phyloP scores from a whole-genome alignment of 2,888 invertebrate species.

The Pachycephus smyrnensis region DNA sequence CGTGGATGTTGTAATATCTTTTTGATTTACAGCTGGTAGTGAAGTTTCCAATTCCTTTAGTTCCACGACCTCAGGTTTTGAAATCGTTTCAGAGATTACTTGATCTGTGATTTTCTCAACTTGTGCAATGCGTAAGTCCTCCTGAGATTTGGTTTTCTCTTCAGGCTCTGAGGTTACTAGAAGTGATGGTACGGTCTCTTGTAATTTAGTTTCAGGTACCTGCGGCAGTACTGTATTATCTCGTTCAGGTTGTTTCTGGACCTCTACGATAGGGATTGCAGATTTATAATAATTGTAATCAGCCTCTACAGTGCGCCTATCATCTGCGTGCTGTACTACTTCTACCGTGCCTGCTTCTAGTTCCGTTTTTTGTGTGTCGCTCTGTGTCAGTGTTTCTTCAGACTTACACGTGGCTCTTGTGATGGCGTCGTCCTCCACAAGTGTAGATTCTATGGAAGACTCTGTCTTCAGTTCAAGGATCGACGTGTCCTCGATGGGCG shows the following conservation, averaged over 20 bases:
- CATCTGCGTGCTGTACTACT: constrained; percentile 60
- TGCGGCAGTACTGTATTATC: constrained; percentile 4
- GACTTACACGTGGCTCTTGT: constrained; percentile 61
- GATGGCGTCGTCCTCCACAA: constrained; percentile 47
- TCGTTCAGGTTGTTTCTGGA: constrained; percentile 35
- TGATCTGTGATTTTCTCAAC: neutral
- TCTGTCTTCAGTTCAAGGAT: constrained; percentile 26
- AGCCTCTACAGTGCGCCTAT: constrained; percentile 58
- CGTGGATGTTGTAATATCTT: neutral
- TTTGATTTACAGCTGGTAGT: neutral
- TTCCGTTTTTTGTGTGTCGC: constrained; percentile 50
- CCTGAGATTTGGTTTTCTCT: constrained; percentile 58
- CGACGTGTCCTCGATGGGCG: constrained; percentile 41
- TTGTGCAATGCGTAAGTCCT: constrained; percentile 30
- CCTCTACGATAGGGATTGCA: constrained; percentile 35
- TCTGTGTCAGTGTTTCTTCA: constrained; percentile 53
- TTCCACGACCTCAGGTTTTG: constrained; percentile 3
- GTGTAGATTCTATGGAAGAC: constrained; percentile 36
- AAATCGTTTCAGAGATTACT: constrained; percentile 40
- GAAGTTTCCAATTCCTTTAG: constrained; percentile 1
- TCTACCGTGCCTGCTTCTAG: constrained; percentile 64
- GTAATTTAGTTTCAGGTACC: neutral
- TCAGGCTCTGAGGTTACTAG: constrained; percentile 40
- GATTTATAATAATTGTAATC: constrained; percentile 38
- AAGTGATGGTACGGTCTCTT: neutral